Conservation (phyloP, 2,113 vertebrate genomes). For the Xiphorhynchus elegans region DNA sequence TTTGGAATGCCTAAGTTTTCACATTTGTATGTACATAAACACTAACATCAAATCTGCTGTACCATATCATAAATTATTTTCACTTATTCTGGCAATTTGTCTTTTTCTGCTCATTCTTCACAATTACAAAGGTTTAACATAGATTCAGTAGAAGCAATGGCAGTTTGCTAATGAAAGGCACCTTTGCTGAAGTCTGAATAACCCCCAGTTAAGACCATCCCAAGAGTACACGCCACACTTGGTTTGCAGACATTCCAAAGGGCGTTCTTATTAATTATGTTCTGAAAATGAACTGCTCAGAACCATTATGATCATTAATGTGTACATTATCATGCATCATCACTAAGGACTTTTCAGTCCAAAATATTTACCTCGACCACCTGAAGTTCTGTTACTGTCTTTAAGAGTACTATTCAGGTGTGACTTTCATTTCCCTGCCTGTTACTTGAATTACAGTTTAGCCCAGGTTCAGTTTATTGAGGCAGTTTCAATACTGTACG, state of each 20-base stretch:
- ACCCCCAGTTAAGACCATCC: not conserved
- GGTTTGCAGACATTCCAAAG: not conserved
- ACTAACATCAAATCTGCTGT: not conserved
- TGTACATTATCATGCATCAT: not conserved
- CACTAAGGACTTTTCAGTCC: not conserved
- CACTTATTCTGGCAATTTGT: not conserved
- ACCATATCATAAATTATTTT: not conserved
- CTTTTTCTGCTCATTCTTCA: not conserved
- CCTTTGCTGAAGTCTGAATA: not conserved
- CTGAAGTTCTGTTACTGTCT: not conserved
- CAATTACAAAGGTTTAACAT: not conserved
- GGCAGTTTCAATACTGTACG: not conserved
- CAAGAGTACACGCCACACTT: not conserved
- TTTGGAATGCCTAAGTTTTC: not conserved
- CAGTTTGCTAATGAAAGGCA: not conserved
- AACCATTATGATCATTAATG: not conserved
- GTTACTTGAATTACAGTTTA: not conserved
- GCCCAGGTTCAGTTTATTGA: not conserved
- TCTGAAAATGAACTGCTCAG: not conserved
- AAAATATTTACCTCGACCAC: not conserved
- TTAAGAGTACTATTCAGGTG: rapidly evolving
- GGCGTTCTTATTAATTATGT: not conserved
- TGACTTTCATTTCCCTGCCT: not conserved
- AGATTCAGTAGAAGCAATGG: not conserved
- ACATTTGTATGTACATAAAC: not conserved